Conservation (phyloP, 2,888 invertebrate species). For the Drosophila infuscata region DNA sequence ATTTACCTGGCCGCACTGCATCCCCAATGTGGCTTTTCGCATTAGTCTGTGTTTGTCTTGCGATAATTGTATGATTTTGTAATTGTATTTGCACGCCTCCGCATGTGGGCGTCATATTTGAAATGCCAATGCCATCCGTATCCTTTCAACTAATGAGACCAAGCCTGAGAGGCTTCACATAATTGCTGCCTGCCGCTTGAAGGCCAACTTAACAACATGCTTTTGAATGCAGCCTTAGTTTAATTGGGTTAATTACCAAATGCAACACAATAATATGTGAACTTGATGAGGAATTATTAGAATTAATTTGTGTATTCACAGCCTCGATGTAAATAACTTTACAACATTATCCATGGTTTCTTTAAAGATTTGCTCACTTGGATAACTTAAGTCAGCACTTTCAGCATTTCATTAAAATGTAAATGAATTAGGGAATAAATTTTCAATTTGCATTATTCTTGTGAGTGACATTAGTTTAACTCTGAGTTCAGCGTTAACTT, state of each 20-base stretch:
- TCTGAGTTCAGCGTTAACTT: slow-evolving; percentile 13
- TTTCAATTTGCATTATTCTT: neutral
- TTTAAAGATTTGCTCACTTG: neutral
- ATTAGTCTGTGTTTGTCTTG: slow-evolving; percentile 75
- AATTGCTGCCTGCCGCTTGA: slow-evolving; percentile 55
- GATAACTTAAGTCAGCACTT: neutral
- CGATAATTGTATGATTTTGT: slow-evolving; percentile 76
- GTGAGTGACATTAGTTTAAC: slow-evolving; percentile 17
- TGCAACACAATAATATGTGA: slow-evolving; percentile 4
- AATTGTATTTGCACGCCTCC: slow-evolving; percentile 70
- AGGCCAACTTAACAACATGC: slow-evolving; percentile 33
- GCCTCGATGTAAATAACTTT: neutral
- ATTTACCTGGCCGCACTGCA: slow-evolving; percentile 66
- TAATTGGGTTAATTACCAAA: slow-evolving; percentile 47
- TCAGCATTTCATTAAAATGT: neutral
- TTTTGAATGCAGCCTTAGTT: slow-evolving; percentile 8
- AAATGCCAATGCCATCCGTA: slow-evolving; percentile 29
- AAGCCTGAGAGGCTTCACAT: slow-evolving; percentile 38
- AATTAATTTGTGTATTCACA: neutral
- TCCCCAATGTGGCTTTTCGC: slow-evolving; percentile 74
- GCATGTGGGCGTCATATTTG: slow-evolving; percentile 38
- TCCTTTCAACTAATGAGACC: slow-evolving; percentile 71
- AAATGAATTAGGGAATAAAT: slow-evolving; percentile 4
- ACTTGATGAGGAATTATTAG: neutral
- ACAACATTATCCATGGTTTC: neutral